These are phyloP conservation scores for Tenthredo mesomela DNA, from an alignment of 2,888 invertebrate genomes.

Conservation along the genomic window DNA sequence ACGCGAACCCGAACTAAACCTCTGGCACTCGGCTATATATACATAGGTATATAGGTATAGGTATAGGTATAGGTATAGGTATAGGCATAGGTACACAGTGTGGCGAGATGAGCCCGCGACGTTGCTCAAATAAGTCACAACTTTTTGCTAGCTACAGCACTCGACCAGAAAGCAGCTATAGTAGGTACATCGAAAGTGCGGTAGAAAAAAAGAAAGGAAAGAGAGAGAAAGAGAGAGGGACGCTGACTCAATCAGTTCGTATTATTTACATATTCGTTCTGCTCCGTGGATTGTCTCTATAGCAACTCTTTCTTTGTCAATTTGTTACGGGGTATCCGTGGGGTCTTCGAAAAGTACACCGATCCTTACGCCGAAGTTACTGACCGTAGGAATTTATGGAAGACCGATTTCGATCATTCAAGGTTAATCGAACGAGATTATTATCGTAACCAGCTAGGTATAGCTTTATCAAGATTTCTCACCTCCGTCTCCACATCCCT, in stretches of 20 bases:
- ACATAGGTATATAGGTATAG: background rate
- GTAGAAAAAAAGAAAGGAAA: background rate
- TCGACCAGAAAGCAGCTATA: constrained; percentile 35
- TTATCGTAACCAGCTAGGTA: background rate
- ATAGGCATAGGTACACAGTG: background rate
- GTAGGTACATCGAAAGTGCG: background rate
- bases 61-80: background rate
- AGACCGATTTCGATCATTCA: constrained; percentile 64
- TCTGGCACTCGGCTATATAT: background rate
- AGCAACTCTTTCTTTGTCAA: constrained; percentile 61
- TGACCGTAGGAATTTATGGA: constrained; percentile 60
- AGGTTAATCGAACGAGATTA: constrained; percentile 56
- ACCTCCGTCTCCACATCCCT: background rate
- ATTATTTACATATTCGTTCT: constrained; percentile 69
- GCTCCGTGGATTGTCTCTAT: constrained; percentile 59
- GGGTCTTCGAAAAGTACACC: constrained; percentile 49
- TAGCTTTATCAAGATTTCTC: background rate
- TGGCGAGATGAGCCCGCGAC: constrained; percentile 31
- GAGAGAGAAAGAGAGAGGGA: background rate
- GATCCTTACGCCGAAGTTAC: constrained; percentile 48
- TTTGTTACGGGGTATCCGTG: constrained; percentile 57
- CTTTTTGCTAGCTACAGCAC: constrained; percentile 47
- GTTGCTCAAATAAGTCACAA: constrained; percentile 46
- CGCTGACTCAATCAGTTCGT: constrained; percentile 60
- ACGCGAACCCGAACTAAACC: constrained; percentile 20